Evolutionary conservation across 1,140 invertebrate genomes (phyloP), one percentile per base, ranked within the genome.

Genomic region (Drosophila novamexicana): DNA sequence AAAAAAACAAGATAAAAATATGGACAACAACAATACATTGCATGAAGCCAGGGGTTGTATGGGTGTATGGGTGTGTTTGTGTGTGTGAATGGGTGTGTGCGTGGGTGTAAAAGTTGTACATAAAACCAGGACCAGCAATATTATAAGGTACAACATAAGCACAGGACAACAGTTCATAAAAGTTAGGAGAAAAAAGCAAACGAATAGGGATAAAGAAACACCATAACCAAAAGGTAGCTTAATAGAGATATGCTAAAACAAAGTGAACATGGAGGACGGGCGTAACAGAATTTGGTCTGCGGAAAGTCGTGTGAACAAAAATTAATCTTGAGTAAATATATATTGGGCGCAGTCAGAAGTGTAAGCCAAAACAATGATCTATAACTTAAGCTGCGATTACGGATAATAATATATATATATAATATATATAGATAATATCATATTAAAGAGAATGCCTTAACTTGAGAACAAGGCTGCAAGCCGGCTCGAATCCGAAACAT

Each of bases 221-320:
- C 70, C 70, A 73, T 52, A 61, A 73, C 70, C 70, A 68, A 68
- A 68, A 29, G 32, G 8, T 12, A 40, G 52, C 34, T 34, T 14
- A 14, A 16, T 9, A 32, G 18, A 44, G 42, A 14, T 45, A 34
- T 44, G 29, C 29, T 29, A 59, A 59, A 59, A 59, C 42, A 59
- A 45, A 5, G 6, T 18, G 52, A 37, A 37, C 14, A 37, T 3
- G 29, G 49, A 52, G 12, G n/a, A 44, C 7, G 22, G 52, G 34
- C 12, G 40, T 6, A 16, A 45, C 2, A 6, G 6, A 10, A 8
- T 59, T 47, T 6, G 7, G n/a, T 9, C 7, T 14, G 5, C 1
- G 14, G 42, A 34, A 59, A 29, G 7, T 16, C 14, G 1, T 52
- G 2, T 22, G 45, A 16, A 47, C 8, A 47, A 22, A 37, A 7